Evolutionary conservation across 2,113 vertebrate genomes (phyloP), one percentile per base, ranked within the genome.

Genomic region (Siniperca knerii): DNA sequence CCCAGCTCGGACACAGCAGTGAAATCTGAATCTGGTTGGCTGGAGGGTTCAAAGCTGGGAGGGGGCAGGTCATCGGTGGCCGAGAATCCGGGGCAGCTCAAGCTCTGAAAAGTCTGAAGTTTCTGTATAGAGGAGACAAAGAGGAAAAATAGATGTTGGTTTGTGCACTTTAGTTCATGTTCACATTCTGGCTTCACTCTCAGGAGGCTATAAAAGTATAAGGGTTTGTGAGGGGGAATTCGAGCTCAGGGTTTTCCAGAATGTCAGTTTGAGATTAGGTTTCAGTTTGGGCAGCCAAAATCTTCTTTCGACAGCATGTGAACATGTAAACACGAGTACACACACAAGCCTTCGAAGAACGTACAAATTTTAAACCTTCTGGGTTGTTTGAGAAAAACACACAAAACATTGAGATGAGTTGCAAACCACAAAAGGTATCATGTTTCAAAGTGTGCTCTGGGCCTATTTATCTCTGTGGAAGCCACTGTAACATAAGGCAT

Each of bases 41-140:
- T 74, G 79, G 90, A 78, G 21, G 70, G 87, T 50, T 87, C 72
- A 18, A 37, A 35, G 35, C 79, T 90, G 44, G 92, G 84, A 5
- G 81, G 76, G 0, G 89, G 69, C 11, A 86, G 91, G 77, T 87
- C 54, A 2, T 96, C 95, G 0, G 93, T 93, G 3, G 77, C 86
- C 0, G 94, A 89, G 42, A 86, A 25, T 20, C 95, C 96, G 62
- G 96, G 95, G 91, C 96, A 96, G 93, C 95, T 97, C 76, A 97
- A 96, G 95, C 97, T 97, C 95, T 97, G 97, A 93, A 98, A 95
- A 93, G 68, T 96, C 93, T 97, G 96, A 62, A 96, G 96, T 92
- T 97, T 98, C 97, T 98, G 94, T 64, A 42, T 67, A 87, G 74
- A 18, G 35, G 15, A 84, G n/a, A 89, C 20, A 85, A 60, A 79